These are phyloP conservation scores for Tichodroma muraria DNA, from an alignment of 2,113 vertebrate genomes.

Conservation along the genomic window DNA sequence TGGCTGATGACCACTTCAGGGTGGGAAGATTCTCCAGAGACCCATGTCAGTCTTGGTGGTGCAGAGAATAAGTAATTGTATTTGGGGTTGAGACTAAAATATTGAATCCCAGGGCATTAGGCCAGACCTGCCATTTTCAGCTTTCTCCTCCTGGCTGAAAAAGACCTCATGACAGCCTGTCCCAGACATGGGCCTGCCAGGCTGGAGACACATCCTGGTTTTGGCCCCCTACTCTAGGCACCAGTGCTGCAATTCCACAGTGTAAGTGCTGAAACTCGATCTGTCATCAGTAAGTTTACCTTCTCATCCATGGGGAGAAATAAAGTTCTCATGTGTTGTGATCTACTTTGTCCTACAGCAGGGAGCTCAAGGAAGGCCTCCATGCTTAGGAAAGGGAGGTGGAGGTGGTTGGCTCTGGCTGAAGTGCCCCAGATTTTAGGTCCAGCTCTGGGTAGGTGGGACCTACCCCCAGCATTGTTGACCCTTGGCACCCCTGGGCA, in stretches of 20 bases:
- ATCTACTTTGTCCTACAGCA: neutral
- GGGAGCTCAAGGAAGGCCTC: neutral
- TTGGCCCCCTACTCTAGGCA: neutral
- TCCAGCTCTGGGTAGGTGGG: neutral
- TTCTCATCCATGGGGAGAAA: neutral
- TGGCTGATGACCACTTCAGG: neutral
- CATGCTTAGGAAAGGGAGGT: neutral
- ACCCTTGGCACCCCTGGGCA: rapidly evolving
- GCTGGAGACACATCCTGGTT: neutral
- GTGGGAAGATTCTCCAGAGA: neutral
- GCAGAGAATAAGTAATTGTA: neutral
- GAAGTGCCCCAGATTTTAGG: neutral
- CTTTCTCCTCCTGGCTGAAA: neutral
- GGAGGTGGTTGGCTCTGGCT: neutral
- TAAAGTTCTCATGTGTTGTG: rapidly evolving
- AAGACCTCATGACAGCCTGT: neutral
- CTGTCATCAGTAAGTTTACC: neutral
- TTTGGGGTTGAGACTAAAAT: neutral
- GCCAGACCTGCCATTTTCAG: neutral
- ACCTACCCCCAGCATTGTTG: neutral
- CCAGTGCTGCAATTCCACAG: rapidly evolving
- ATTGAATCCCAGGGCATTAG: rapidly evolving
- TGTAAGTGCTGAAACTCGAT: neutral
- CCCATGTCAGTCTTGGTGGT: neutral
- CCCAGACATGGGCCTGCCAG: neutral